These are phyloP conservation scores for Poliocrania exsul DNA, from an alignment of 2,797 vertebrate genomes.

Conservation along the genomic window DNA sequence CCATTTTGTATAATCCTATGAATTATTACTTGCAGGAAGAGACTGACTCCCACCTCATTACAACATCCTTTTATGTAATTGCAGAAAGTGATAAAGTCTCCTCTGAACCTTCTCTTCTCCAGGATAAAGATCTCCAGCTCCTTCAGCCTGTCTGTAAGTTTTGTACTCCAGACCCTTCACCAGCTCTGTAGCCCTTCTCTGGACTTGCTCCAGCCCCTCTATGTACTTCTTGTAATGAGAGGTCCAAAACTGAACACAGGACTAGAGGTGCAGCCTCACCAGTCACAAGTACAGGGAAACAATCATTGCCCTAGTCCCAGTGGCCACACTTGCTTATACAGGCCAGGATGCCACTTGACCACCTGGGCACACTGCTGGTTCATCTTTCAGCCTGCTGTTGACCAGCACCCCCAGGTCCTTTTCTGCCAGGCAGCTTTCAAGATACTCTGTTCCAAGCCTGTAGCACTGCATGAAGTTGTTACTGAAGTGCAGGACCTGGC, in stretches of 20 bases:
- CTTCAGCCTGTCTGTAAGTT: background rate
- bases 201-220: background rate
- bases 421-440: background rate
- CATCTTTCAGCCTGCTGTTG: background rate
- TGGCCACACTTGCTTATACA: background rate
- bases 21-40: background rate
- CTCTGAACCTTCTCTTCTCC: background rate
- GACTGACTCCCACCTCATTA: background rate
- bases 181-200: background rate
- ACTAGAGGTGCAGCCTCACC: background rate
- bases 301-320: too few species aligned
- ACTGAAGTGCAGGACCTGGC: background rate
- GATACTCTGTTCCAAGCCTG: background rate
- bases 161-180: background rate
- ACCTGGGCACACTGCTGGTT: background rate
- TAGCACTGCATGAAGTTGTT: background rate
- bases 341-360: background rate
- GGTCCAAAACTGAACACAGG: background rate
- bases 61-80: background rate
- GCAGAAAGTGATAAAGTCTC: background rate
- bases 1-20: background rate
- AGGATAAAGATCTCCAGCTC: background rate
- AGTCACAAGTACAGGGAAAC: accelerated
- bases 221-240: background rate
- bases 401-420: background rate